Evolutionary conservation across 2,888 invertebrate species (phyloP), one percentile per base, ranked within the genome.

Genomic region (Pseudococcus jackbeardsleyi): DNA sequence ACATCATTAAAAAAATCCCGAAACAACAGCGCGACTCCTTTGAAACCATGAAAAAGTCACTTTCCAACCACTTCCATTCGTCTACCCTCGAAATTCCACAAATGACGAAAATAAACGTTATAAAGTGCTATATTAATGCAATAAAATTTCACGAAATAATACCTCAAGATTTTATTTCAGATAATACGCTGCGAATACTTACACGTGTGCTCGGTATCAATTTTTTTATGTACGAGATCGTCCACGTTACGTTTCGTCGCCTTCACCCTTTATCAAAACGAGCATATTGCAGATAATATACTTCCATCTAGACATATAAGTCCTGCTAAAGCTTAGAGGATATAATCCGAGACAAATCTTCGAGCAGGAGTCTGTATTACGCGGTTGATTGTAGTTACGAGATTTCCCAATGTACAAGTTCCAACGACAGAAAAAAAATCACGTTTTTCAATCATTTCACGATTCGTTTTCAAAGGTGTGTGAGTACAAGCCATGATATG

Each of bases 381-480:
- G 42, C 68, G 19, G 68, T 22, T 72, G 72, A 72, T 72, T 72
- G 17, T 15, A 33, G 15, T 72, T 33, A 72, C 33, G 8, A 72
- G 33, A 72, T 72, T 72, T 72, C 33, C 72, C 33, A 6, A 33
- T 33, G n/a, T 59, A 59, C 42, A 8, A 42, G 42, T 42, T 8
- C 42, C 11, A 9, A 22, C 9, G 22, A 22, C 1, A 59, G 22
- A 22, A 64, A 22, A 22, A 72, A 72, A 72, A 72, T 33, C 72
- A 33, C 72, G 15, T 33, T 72, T 72, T 72, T 72, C 72, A 72
- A 72, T 72, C 72, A 72, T 72, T 72, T 72, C 33, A 72, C 72
- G 72, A 72, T 72, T 72, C 39, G 72, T 8, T 33, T 33, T 72
- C 72, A 72, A 72, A 72, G 72, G 72, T 17, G 72, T 17, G 68